Percentiles rank a stretch among this genome's conserved stretches.
phyloP scores from a whole-genome alignment of 1,140 invertebrate species.

The Latrodectus geometricus region DNA sequence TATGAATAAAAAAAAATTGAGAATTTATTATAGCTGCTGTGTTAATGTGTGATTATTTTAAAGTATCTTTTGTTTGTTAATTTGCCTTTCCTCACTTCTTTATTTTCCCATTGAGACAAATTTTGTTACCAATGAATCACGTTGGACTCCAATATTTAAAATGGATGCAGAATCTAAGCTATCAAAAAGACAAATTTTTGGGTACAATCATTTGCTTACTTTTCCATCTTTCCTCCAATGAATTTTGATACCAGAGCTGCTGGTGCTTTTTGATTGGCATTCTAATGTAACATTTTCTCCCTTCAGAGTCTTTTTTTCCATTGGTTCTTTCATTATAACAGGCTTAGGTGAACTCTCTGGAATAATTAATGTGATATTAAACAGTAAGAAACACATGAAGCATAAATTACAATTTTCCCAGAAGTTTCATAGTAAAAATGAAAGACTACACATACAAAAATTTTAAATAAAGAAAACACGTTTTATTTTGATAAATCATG shows the following conservation, averaged over 20 bases:
- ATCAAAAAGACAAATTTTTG: not conserved
- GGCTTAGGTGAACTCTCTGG: constrained; percentile 86
- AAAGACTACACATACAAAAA: too few species aligned
- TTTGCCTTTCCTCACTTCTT: too few species aligned
- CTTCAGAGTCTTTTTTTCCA: constrained; percentile 83
- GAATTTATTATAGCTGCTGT: too few species aligned
- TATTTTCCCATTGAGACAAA: too few species aligned
- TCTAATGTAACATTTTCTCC: constrained; percentile 83
- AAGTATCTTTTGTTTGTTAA: too few species aligned
- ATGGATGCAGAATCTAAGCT: not conserved
- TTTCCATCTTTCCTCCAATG: constrained; percentile 91
- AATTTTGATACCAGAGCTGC: constrained; percentile 76
- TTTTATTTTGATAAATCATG: too few species aligned
- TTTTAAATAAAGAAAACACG: too few species aligned
- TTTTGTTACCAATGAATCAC: too few species aligned
- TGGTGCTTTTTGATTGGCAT: constrained; percentile 80
- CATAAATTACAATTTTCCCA: not conserved
- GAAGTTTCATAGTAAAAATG: too few species aligned
- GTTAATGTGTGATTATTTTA: too few species aligned
- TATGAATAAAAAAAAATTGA: too few species aligned
- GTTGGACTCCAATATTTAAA: too few species aligned
- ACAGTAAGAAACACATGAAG: not conserved
- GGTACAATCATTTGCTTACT: constrained; percentile 69
- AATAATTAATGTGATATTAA: constrained; percentile 62
- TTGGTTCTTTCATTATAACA: constrained; percentile 83